Evolutionary conservation across 2,888 invertebrate genomes (phyloP), one percentile per base, ranked within the genome.

Genomic region (Trisateles emortualis): DNA sequence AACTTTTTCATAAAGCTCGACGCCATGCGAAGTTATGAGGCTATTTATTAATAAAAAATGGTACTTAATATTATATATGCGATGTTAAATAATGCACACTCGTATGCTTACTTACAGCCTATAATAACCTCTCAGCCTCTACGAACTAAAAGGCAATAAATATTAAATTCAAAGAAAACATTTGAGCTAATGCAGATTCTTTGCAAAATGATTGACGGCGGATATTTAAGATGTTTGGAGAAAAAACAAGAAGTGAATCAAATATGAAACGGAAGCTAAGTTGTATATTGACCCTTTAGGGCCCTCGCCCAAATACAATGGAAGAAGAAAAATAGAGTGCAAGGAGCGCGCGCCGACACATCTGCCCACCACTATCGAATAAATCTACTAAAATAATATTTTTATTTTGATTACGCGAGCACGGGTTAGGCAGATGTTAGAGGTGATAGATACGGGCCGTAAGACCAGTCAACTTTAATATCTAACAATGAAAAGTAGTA

Each of bases 331-430:
- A 90, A 90, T 86, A 89, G 83, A 87, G 84, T 81, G 82, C 62
- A 67, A 70, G 73, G 78, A 81, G 68, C 81, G 78, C 81, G 53
- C 53, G 80, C 84, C 84, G 75, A 79, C 81, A 84, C 92, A 92
- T 92, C 92, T 92, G 92, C 90, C 84, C 83, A 74, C 75, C 84
- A 86, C 88, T 90, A 92, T 92, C 92, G 79, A 87, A 92, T 90
- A 91, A 92, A 92, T 92, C 91, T 90, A 90, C 87, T 84, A 85
- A 90, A 91, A 91, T 92, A 87, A 89, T 92, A 92, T 92, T 92
- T 91, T 92, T 90, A 91, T 92, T 91, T 90, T 91, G 90, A 91
- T 90, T 91, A 88, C 86, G 87, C 79, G 68, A 81, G 84, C 86
- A 79, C 84, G 87, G 85, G 87, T 89, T 87, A 84, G 86, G 87